Evolutionary conservation across 1,140 invertebrate genomes (phyloP), one percentile per base, ranked within the genome.

Genomic region (Andrena cerasifolii): DNA sequence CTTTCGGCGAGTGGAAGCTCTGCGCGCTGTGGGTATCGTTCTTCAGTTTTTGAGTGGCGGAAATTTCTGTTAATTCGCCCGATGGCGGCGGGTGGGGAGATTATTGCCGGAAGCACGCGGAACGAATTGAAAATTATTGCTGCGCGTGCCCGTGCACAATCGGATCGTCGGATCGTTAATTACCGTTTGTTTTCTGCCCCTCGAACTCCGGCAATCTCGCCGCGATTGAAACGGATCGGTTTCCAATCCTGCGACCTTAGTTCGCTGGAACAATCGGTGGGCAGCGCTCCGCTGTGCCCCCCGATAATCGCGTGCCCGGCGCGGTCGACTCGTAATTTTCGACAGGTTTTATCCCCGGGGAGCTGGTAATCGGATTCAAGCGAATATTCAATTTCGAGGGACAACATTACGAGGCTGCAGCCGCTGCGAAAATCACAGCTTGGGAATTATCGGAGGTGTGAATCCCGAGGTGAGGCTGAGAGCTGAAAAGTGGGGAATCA

Each of bases 131-230:
- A 26, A 54, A 14, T 54, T 28, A 28, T 54, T 24, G 51, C 24
- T 3, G 7, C 6, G 24, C 24, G 16, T 49, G 4, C 12, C 12
- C 24, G 10, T 12, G 36, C 18, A 1, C 31, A 26, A 21, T 16
- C 31, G n/a, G 24, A 62, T 43, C 36, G 10, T 8, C 7, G 65
- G 10, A 53, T 67, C 65, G 65, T 67, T 53, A 67, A 53, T 31
- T 31, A 2, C 31, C 65, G 28, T 53, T 53, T 53, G 21, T 67
- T 67, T 53, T 53, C 31, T 24, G 24, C 8, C 56, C 18, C 18
- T 4, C 6, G 31, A n/a, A 7, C 14, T 24, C 58, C 5, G n/a
- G n/a, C n/a, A 61, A 61, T 61, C 24, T 36, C 2, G 12, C n/a
- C 31, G n/a, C 56, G 16, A 58, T 58, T 58, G 16, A 40, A 40